Evolutionary conservation across 92 coral and sea anemone genomes (phyloP), one percentile per base, ranked within the genome.

Genomic region (Montipora capitata): DNA sequence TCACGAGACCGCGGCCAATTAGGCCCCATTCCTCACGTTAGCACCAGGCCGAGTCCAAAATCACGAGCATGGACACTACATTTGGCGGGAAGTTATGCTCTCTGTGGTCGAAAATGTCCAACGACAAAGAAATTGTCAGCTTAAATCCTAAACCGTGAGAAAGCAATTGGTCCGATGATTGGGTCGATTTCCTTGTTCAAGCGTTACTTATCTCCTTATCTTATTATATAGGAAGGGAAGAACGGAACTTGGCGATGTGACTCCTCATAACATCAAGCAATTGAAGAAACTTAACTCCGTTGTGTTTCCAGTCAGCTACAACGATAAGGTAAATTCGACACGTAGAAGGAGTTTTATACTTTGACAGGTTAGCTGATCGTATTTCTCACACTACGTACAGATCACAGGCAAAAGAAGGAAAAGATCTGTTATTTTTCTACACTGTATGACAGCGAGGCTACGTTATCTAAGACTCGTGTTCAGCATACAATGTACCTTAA

Each of bases 201-300:
- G 45, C 44, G 52, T 5, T 48, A 48, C 10, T 48, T 48, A 5
- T 9, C 10, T 48, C 52, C 52, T 48, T 48, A 48, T 27, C 35
- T 27, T 27, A 4, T 87, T 35, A 56, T 40, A 13, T 42, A 93
- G 96, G 82, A 93, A 93, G 76, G 98, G 97, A 71, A 90, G 99
- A 74, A 95, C 95, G 61, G 99, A 97, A 74, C 92, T 97, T 18
- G 99, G 99, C 27, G 99, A 95, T 87, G 97, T 97, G 2, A 97
- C 99, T 16, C 98, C 95, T 5, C 99, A 97, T 68, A 97, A 97
- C 96, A 97, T 97, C 91, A 97, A 97, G 90, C 99, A 97, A 91
- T 89, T 97, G 90, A 97, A 96, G 87, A 90, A 95, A 52, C 88
- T 97, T 48, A 97, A 97, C 72, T 97, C 99, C 6, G 99, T 96